Conservation (phyloP, 2,797 vertebrate genomes). For the Ctenochaetus hawaiiensis region DNA sequence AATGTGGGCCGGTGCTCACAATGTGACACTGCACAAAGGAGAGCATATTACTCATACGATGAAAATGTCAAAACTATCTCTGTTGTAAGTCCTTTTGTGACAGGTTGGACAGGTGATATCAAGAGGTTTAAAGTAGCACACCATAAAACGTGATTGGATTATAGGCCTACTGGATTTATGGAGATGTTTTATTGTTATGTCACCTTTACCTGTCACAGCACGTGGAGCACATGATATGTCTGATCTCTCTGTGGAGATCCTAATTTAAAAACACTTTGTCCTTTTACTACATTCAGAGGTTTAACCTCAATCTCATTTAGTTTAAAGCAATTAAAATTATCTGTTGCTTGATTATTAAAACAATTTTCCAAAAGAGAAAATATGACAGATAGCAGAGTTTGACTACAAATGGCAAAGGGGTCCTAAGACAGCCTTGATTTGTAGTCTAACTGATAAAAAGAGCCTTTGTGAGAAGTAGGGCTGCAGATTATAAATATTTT, state of each 20-base stretch:
- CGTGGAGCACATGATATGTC: background rate
- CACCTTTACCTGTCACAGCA: conserved; percentile 22
- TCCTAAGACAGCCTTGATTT: background rate
- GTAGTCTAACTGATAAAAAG: background rate
- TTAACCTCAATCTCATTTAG: background rate
- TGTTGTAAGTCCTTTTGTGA: background rate
- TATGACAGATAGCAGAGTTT: background rate
- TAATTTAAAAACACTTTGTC: background rate
- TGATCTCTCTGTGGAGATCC: background rate
- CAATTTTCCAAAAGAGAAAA: background rate
- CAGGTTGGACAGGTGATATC: conserved; percentile 32
- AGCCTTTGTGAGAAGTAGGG: background rate
- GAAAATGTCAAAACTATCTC: conserved; percentile 2
- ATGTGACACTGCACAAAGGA: background rate
- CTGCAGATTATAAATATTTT: background rate
- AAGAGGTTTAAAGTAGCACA: conserved; percentile 15
- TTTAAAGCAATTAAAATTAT: background rate
- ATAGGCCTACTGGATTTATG: conserved; percentile 36
- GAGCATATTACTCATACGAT: background rate
- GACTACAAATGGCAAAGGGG: background rate
- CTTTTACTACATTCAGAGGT: background rate
- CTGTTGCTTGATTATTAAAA: background rate
- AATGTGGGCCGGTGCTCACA: conserved; percentile 4
- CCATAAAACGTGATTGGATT: conserved; percentile 26
- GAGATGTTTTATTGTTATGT: conserved; percentile 25